These are phyloP conservation scores for Cygnus olor DNA, from an alignment of 2,797 vertebrate genomes.

Conservation along the genomic window DNA sequence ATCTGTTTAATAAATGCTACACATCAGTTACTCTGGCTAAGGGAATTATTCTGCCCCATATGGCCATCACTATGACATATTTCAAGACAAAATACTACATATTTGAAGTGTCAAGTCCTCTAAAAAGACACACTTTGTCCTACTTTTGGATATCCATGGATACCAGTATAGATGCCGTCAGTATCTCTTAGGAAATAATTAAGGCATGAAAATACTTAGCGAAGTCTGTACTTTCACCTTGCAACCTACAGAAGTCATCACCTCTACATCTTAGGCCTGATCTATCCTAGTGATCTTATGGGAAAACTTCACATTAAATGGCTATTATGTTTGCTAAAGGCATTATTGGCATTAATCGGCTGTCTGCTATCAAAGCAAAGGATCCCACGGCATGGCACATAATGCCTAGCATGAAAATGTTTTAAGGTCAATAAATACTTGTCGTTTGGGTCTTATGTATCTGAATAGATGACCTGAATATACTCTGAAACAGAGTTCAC, in stretches of 20 bases:
- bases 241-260: not conserved
- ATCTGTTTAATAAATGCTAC: slow-evolving; percentile 3
- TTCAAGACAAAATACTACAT: slow-evolving; percentile 38
- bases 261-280: not conserved
- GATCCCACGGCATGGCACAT: not conserved
- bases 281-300: not conserved
- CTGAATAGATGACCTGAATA: not conserved
- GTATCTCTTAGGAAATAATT: slow-evolving; percentile 9
- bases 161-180: not conserved
- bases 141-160: not conserved
- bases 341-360: slow-evolving; percentile 4
- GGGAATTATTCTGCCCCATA: slow-evolving; percentile 22
- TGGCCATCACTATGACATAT: not conserved
- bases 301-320: not conserved
- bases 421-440: slow-evolving; percentile 11
- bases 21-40: slow-evolving; percentile 25
- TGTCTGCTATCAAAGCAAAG: not conserved
- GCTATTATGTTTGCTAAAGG: not conserved
- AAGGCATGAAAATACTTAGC: not conserved
- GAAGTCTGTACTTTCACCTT: not conserved
- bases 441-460: not conserved
- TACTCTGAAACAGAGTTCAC: not conserved
- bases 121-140: not conserved
- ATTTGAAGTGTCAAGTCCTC: slow-evolving; percentile 2
- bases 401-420: not conserved